Conservation (phyloP, 2,888 invertebrate species). For the Neoascia interrupta region DNA sequence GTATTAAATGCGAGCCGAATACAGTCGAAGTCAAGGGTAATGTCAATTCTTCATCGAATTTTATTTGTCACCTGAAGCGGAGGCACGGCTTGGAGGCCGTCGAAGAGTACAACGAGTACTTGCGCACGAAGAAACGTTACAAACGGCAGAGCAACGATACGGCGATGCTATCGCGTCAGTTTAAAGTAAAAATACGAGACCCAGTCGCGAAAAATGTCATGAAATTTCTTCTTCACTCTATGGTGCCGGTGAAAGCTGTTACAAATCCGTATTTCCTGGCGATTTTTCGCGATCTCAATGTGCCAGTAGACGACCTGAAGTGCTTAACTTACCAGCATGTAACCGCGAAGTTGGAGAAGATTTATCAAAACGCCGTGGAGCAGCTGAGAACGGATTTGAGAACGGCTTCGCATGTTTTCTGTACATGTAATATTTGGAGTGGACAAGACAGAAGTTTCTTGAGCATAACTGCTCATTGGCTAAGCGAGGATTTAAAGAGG, state of each 20-base stretch:
- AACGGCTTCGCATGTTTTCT: background rate
- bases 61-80: constrained; percentile 37
- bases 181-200: background rate
- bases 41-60: constrained; percentile 25
- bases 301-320: constrained; percentile 4
- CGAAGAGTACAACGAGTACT: constrained; percentile 25
- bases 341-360: background rate
- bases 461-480: constrained; percentile 21
- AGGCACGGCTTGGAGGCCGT: constrained; percentile 24
- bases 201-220: constrained; percentile 8
- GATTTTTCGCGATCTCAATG: background rate
- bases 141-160: background rate
- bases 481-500: background rate
- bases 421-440: constrained; percentile 11
- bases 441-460: background rate
- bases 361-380: background rate
- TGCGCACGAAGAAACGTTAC: constrained; percentile 16
- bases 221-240: constrained; percentile 23
- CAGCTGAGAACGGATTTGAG: background rate
- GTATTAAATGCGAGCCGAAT: constrained; percentile 36
- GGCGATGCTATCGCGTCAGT: background rate
- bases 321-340: constrained; percentile 8
- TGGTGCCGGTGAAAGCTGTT: constrained; percentile 20
- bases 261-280: constrained; percentile 11
- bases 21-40: constrained; percentile 32